These are phyloP conservation scores for Triplophysa rosa DNA, from an alignment of 2,113 vertebrate species.

Conservation along the genomic window DNA sequence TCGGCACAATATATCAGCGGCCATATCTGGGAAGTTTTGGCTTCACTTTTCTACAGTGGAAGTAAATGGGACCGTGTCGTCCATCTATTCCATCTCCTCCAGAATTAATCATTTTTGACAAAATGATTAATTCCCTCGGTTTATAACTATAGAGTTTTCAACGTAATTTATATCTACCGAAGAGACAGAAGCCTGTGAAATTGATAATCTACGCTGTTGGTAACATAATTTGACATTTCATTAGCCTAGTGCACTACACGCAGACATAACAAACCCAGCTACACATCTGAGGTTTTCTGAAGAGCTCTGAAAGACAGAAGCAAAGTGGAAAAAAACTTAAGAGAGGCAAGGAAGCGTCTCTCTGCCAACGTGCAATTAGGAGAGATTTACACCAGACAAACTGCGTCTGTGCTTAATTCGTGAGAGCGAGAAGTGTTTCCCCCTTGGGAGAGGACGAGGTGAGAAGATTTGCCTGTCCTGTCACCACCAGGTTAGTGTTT, in stretches of 20 bases:
- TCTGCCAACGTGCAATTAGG: constrained; percentile 12
- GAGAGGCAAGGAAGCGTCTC: constrained; percentile 13
- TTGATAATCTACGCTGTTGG: constrained; percentile 43
- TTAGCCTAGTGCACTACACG: constrained; percentile 25
- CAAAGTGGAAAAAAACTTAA: not conserved
- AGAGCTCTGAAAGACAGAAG: not conserved
- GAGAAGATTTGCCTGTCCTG: constrained; percentile 37
- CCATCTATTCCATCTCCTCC: constrained; percentile 4
- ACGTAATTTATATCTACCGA: constrained; percentile 63
- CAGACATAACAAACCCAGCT: not conserved
- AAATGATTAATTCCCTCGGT: constrained; percentile 67
- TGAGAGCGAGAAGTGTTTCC: constrained; percentile 20
- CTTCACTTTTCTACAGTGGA: too few species aligned
- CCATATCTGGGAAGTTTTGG: too few species aligned
- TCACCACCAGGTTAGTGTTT: constrained; percentile 50
- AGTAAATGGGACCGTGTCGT: too few species aligned
- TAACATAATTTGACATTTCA: constrained; percentile 42
- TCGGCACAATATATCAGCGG: too few species aligned
- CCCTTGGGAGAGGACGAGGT: constrained; percentile 26
- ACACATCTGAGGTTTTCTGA: not conserved
- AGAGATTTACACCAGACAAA: constrained; percentile 34
- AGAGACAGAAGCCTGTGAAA: constrained; percentile 57
- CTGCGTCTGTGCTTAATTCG: constrained; percentile 16
- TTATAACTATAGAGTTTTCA: constrained; percentile 70
- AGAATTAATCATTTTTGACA: constrained; percentile 64